Evolutionary conservation across 2,797 vertebrate genomes (phyloP).

Genomic region (Molossus alvarezi): DNA sequence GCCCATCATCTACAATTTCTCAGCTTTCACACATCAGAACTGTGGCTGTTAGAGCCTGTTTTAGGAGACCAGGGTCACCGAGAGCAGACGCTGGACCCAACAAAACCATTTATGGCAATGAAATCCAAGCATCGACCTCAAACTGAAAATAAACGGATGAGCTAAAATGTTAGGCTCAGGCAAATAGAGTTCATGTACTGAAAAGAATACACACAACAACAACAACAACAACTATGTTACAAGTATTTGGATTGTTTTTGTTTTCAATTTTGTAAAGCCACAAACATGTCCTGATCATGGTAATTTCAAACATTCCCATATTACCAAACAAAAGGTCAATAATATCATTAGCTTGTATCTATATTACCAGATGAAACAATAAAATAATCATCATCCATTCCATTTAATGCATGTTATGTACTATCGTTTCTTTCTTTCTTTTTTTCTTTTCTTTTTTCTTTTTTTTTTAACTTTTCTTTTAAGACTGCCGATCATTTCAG

Average conservation of each 20-base stretch:
- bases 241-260: neutral
- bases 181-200: neutral
- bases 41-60: neutral
- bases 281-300: neutral
- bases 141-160: neutral
- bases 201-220: neutral
- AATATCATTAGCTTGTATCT: neutral
- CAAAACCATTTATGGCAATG: neutral
- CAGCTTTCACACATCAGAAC: neutral
- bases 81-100: neutral
- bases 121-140: neutral
- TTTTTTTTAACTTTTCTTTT: neutral
- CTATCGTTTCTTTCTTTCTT: neutral
- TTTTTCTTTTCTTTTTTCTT: neutral
- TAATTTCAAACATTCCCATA: constrained; percentile 35
- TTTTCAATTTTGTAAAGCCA: constrained; percentile 4
- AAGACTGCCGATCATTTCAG: neutral
- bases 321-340: neutral
- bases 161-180: neutral
- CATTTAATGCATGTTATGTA: neutral
- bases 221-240: neutral
- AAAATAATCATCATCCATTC: neutral
- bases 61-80: fast-evolving
- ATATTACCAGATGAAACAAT: neutral
- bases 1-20: neutral